Conservation (phyloP, 2,888 invertebrate genomes). For the Diaprepes abbreviatus region DNA sequence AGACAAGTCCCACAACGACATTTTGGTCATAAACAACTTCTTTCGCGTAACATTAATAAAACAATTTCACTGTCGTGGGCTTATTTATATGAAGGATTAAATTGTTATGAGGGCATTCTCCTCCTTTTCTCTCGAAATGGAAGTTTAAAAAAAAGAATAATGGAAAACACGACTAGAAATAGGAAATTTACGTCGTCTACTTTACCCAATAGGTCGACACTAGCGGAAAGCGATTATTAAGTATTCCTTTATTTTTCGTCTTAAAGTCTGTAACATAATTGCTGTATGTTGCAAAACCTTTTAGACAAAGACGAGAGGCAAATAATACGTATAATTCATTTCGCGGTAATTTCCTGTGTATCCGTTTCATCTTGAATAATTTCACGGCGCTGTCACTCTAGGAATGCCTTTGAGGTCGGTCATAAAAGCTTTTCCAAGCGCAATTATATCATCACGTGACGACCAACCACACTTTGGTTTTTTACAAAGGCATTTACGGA, state of each 20-base stretch:
- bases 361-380: conserved; percentile 43
- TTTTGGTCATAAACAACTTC: no score
- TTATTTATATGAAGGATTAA: no score
- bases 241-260: no score
- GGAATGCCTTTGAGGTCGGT: conserved; percentile 38
- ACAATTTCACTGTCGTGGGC: no score
- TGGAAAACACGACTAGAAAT: no score
- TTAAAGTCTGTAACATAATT: no score
- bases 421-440: conserved; percentile 7
- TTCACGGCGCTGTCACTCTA: conserved; percentile 32
- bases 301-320: not conserved
- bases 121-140: no score
- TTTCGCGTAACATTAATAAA: no score
- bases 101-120: no score
- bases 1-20: no score
- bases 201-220: not conserved
- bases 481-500: not conserved
- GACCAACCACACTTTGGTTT: not conserved
- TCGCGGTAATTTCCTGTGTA: conserved; percentile 45
- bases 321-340: conserved; percentile 37
- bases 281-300: not conserved
- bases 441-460: conserved; percentile 9
- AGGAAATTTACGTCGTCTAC: no score
- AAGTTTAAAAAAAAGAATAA: no score
- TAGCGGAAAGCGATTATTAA: not conserved